Base-by-base conservation (phyloP, 2,797 vertebrate genomes). In the Enteromius unitaeniatus region DNA sequence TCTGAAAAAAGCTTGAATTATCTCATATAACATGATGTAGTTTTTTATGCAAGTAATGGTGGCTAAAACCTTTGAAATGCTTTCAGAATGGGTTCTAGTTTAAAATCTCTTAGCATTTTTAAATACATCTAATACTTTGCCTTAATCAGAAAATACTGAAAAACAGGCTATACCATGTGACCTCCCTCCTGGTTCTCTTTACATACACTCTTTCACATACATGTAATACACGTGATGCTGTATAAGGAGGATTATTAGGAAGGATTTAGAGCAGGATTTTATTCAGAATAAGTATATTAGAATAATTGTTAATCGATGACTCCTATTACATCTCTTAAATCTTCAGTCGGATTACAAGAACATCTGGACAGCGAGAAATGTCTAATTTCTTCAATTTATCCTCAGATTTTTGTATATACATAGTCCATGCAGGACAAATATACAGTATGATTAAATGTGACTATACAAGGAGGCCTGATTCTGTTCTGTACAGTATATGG, bases 301-400 rank as follows among this genome's bases (percentile, higher is more conserved):
- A 90, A 92, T 93, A 84, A 94, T 93, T 92, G 94, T 92, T 93
- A 91, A 93, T 92, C 81, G 89, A 93, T 92, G 90, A 92, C 90
- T 93, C 84, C 75, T 90, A 91, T 95, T 92, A 93, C 89, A 92
- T 93, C 91, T 87, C 82, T 85, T 91, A 90, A 91, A 90, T 89
- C 64, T 31, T 53, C 42, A 87, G 79, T 78, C 87, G 74, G 86
- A 64, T 64, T 64, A 64, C 6, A 64, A 82, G 70, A 78, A 93
- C 92, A 93, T 94, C 93, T 94, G 93, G 93, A 93, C 88, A 76
- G 28, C 64, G 83, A 92, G 88, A 78, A 86, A 87, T 64, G 28
- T 86, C 45, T 81, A 73, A 86, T 87, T 79, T 86, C 87, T 88
- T 86, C 84, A 75, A 79, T 88, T 85, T 68, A 64, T 75, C 55